Evolutionary conservation across 2,113 vertebrate genomes (phyloP).

Genomic region (Mastomys natalensis): DNA sequence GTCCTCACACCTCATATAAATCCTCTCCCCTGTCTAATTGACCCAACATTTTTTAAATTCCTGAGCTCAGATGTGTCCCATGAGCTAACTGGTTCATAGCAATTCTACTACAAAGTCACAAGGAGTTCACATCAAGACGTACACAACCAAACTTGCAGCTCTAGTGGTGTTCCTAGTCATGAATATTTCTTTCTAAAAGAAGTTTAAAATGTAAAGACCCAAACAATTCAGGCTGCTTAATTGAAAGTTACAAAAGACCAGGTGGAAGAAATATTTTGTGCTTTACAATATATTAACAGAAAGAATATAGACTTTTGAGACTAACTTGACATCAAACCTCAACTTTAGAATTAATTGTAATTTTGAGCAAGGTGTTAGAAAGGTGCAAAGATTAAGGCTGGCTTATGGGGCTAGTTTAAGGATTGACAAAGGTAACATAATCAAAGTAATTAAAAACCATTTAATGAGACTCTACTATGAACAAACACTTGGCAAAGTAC

Average conservation of each 20-base stretch:
- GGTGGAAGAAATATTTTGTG: not conserved
- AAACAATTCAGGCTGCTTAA: not conserved
- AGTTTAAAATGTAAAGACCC: not conserved
- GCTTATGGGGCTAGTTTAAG: not conserved
- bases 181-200: conserved; percentile 21
- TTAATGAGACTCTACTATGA: not conserved
- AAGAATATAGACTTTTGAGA: conserved; percentile 3
- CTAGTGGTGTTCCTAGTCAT: not conserved
- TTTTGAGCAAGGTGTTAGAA: conserved; percentile 34
- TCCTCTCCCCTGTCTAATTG: conserved; percentile 10
- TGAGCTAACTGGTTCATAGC: not conserved
- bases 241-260: not conserved
- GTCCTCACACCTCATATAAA: not conserved
- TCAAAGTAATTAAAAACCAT: not conserved
- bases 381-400: not conserved
- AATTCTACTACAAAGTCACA: not conserved
- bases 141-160: not conserved
- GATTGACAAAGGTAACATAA: not conserved
- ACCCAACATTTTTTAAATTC: conserved; percentile 40
- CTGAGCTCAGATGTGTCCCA: not conserved
- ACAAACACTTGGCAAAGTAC: not conserved
- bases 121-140: not conserved
- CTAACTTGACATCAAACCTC: conserved; percentile 29
- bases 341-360: not conserved
- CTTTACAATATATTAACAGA: not conserved